Percentiles rank a stretch among this genome's conserved stretches.
Evolutionary conservation across 2,113 vertebrate species (phyloP).

Genomic region (Jacana jacana): DNA sequence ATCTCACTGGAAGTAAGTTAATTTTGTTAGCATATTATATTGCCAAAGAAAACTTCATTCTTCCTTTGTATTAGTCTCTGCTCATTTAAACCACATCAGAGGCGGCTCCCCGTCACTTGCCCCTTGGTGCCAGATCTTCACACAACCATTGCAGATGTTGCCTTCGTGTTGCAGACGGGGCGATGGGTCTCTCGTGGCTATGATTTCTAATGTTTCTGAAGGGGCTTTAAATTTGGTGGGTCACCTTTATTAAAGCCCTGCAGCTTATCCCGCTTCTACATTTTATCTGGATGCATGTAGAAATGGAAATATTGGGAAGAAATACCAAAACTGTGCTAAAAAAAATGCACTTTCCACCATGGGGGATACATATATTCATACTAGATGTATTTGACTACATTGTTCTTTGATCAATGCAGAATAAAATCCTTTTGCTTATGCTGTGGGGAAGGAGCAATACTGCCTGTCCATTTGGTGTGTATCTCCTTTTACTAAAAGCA

Average conservation of each 20-base stretch:
- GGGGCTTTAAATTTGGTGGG: neutral
- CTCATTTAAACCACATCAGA: neutral
- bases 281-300: neutral
- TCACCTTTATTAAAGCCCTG: neutral
- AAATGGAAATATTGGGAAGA: neutral
- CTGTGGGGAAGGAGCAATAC: neutral
- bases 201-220: neutral
- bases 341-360: neutral
- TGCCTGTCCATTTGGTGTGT: neutral
- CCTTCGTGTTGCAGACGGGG: accelerated
- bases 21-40: neutral
- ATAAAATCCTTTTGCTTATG: neutral
- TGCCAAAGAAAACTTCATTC: neutral
- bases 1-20: neutral
- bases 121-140: neutral
- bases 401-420: neutral
- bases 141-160: neutral
- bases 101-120: neutral
- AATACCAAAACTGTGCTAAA: neutral
- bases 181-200: neutral
- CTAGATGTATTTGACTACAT: accelerated
- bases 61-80: neutral
- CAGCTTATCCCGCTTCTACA: neutral
- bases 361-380: neutral
- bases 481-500: neutral